Percentiles rank a stretch among this genome's conserved stretches.
Evolutionary conservation across 1,140 invertebrate genomes (phyloP).

Genomic region (Nylanderia fulva): DNA sequence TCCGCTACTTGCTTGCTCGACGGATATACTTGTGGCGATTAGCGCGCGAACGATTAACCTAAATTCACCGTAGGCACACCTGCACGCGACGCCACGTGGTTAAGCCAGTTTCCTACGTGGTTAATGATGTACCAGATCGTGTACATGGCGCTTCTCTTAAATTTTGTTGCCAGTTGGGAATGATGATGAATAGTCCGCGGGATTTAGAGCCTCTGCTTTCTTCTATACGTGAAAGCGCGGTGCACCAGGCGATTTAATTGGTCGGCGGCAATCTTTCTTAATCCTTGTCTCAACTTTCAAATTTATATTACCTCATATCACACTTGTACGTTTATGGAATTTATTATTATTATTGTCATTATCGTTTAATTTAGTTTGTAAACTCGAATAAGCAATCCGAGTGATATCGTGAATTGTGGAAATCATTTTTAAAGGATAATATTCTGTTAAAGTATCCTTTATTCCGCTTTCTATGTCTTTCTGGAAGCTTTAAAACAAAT

Average conservation of each 20-base stretch:
- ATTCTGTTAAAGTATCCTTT: too few relatives aligned
- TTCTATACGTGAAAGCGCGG: conserved; percentile 44
- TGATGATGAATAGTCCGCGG: conserved; percentile 55
- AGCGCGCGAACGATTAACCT: conserved; percentile 80
- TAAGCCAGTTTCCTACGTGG: conserved; percentile 70
- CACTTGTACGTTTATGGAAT: background rate
- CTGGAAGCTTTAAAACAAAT: background rate
- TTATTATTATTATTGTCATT: too few relatives aligned
- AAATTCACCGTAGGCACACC: conserved; percentile 77
- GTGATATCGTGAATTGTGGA: background rate
- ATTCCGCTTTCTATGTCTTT: background rate
- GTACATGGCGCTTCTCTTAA: conserved; percentile 66
- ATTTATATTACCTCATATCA: conserved; percentile 32
- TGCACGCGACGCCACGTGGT: conserved; percentile 73
- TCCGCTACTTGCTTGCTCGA: conserved; percentile 57
- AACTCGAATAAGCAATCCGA: background rate
- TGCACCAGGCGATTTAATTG: conserved; percentile 28
- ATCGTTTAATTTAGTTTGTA: background rate
- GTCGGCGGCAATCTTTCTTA: conserved; percentile 39
- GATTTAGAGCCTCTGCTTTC: conserved; percentile 47
- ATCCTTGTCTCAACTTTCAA: conserved; percentile 46
- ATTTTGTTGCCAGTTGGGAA: conserved; percentile 55
- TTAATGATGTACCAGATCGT: conserved; percentile 68
- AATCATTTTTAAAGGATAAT: background rate
- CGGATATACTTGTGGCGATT: conserved; percentile 73